These are phyloP conservation scores for Potamarius usumacintae DNA, from an alignment of 2,113 vertebrate species.

Conservation along the genomic window DNA sequence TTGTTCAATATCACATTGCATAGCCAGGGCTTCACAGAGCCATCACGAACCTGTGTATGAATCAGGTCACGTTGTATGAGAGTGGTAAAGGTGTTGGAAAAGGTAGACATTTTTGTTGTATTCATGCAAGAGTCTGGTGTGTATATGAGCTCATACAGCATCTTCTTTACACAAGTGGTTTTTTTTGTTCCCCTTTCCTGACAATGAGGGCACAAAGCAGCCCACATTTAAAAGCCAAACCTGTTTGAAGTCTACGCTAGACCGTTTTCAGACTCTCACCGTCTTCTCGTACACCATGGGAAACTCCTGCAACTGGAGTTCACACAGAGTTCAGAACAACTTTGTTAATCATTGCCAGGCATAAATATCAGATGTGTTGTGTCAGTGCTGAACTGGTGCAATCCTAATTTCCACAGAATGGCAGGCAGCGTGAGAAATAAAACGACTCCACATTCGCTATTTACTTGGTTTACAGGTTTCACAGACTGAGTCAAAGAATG, in stretches of 20 bases:
- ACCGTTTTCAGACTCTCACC: neutral
- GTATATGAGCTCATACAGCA: neutral
- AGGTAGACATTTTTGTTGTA: neutral
- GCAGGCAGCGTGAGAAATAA: neutral
- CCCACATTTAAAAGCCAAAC: conserved; percentile 21
- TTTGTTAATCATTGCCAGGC: conserved; percentile 3
- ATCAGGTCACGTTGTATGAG: neutral
- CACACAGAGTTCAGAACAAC: neutral
- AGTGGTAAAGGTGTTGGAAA: neutral
- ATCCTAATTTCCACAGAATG: neutral
- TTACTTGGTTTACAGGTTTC: neutral
- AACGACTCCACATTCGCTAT: neutral
- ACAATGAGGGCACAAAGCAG: neutral
- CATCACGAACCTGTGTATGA: neutral
- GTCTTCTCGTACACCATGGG: neutral
- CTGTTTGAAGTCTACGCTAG: neutral
- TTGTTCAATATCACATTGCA: neutral
- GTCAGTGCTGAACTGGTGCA: neutral
- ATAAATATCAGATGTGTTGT: neutral
- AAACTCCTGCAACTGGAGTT: neutral
- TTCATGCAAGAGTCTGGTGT: neutral
- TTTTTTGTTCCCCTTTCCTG: neutral
- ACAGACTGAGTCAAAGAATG: neutral
- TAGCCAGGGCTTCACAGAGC: neutral
- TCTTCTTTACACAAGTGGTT: neutral